phyloP scores from a whole-genome alignment of 1,140 invertebrate species.

The Ctenoplectra terminalis region DNA sequence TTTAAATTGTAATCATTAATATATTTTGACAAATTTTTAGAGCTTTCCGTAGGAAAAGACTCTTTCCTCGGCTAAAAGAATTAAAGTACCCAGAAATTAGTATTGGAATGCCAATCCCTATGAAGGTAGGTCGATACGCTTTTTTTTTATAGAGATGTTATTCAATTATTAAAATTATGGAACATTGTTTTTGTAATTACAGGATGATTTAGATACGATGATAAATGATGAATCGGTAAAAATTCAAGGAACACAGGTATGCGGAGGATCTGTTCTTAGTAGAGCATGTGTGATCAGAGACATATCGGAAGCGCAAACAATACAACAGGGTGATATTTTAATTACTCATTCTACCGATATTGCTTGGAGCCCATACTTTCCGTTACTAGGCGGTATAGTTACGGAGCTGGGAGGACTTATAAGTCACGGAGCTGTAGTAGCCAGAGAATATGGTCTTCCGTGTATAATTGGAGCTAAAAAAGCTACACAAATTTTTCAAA shows the following conservation, averaged over 20 bases:
- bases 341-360: slow-evolving; percentile 92
- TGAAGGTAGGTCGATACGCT: slow-evolving; percentile 51
- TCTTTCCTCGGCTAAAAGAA: slow-evolving; percentile 84
- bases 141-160: background rate
- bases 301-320: slow-evolving; percentile 80
- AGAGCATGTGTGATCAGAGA: slow-evolving; percentile 88
- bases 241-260: slow-evolving; percentile 88
- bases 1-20: background rate
- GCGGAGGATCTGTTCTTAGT: slow-evolving; percentile 86
- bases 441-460: slow-evolving; percentile 92
- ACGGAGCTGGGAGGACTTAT: slow-evolving; percentile 94
- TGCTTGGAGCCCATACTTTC: slow-evolving; percentile 94
- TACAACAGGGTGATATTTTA: slow-evolving; percentile 88
- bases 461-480: slow-evolving; percentile 89
- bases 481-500: slow-evolving; percentile 87
- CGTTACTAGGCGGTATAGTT: slow-evolving; percentile 90
- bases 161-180: too few relatives aligned
- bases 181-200: background rate
- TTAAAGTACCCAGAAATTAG: slow-evolving; percentile 87
- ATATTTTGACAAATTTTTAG: slow-evolving; percentile 76
- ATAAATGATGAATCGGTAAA: background rate
- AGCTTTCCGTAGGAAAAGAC: slow-evolving; percentile 85
- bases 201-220: slow-evolving; percentile 10
- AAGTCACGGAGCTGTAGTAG: slow-evolving; percentile 95
- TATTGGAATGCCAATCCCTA: slow-evolving; percentile 84